phyloP scores from a whole-genome alignment of 1,140 invertebrate genomes.

The Macrotrachela quadricornifera region DNA sequence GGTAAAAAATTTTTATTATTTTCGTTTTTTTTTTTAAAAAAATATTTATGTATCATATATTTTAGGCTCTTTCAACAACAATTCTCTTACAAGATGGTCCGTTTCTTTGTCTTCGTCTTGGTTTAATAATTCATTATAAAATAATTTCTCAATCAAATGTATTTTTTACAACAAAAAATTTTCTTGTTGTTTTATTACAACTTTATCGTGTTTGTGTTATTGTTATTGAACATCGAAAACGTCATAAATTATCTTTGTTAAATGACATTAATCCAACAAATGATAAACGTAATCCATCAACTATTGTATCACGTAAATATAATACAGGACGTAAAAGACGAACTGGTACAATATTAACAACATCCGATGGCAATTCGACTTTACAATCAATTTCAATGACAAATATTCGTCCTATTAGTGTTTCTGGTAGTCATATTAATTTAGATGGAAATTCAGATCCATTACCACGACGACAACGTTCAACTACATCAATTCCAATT shows the following conservation, averaged over 20 bases:
- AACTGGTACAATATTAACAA: too few relatives aligned
- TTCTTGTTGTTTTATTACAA: slow-evolving; percentile 59
- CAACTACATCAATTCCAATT: too few relatives aligned
- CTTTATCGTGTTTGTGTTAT: slow-evolving; percentile 61
- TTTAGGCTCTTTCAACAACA: slow-evolving; percentile 21
- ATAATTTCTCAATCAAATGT: slow-evolving; percentile 75
- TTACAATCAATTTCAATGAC: too few relatives aligned
- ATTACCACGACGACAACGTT: too few relatives aligned
- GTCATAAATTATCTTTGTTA: slow-evolving; percentile 31
- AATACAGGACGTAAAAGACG: neutral
- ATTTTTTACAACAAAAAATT: slow-evolving; percentile 74
- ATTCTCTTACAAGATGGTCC: slow-evolving; percentile 23
- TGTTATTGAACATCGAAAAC: slow-evolving; percentile 39
- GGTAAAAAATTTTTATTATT: too few relatives aligned
- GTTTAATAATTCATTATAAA: slow-evolving; percentile 54
- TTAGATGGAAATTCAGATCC: too few relatives aligned
- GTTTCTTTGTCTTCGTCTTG: slow-evolving; percentile 18
- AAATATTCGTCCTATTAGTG: too few relatives aligned
- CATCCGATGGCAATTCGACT: too few relatives aligned
- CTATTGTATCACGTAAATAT: slow-evolving; percentile 13
- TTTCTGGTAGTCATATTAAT: too few relatives aligned
- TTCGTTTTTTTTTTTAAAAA: too few relatives aligned
- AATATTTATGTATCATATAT: slow-evolving; percentile 16
- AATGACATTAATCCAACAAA: slow-evolving; percentile 15
- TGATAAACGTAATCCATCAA: slow-evolving; percentile 16